Base-by-base conservation (phyloP, 2,797 vertebrate genomes). In the Sebastes nivosus region DNA sequence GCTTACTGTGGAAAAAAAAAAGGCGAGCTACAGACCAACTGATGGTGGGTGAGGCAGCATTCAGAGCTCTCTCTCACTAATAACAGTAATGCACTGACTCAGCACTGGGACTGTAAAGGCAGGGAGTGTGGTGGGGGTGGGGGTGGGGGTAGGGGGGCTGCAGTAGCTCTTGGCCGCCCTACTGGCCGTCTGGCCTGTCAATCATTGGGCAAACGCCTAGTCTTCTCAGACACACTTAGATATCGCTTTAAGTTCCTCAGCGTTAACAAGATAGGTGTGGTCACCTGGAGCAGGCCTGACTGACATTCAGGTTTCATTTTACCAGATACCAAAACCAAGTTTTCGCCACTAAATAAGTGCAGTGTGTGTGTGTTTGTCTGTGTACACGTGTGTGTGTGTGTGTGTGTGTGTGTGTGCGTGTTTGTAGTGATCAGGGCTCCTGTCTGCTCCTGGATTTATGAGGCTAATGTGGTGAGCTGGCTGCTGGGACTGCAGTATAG, bases 11-110 rank as follows among this genome's bases (percentile, higher is more conserved):
- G 5, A 11, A 14, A 36, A 27, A 20, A 42, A 42, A 64, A 58
- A 11, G 38, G 11, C 5, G 0, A 81, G 60, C 75, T 25, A 42
- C 55, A 79, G 60, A 72, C 55, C 68, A 60, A 75, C 69, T 79
- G 78, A 81, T 72, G 70, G 85, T 64, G 77, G 70, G 69, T 78
- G 82, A 87, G 80, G 82, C 82, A 82, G 84, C 79, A 79, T 88
- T 83, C 78, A 87, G 79, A 81, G 71, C 79, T 72, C 8, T 61
- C 81, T 89, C 89, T 64, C 81, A 88, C 84, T 93, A 94, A 92
- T 94, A 91, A 91, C 80, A 69, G 87, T 92, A 94, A 94, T 93
- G 91, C 84, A 92, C 91, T 94, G 92, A 95, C 90, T 94, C 92
- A 94, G 93, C 91, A 87, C 50, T 78, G 72, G 80, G 77, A 83